phyloP scores from a whole-genome alignment of 2,797 vertebrate species.

The Pangasius krempfi region DNA sequence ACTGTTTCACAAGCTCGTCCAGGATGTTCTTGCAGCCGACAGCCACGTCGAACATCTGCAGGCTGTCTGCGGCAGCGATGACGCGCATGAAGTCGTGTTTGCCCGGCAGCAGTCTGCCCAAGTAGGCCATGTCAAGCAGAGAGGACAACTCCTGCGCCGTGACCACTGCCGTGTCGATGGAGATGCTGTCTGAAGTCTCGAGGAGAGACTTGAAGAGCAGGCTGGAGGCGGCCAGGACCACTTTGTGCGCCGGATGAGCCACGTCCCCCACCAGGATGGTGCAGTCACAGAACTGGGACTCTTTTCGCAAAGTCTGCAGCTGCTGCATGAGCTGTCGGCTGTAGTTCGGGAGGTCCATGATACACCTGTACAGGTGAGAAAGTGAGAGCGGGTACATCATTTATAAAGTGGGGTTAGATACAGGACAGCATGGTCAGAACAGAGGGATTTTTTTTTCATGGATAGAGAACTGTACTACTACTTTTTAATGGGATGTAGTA shows the following conservation, averaged over 20 bases:
- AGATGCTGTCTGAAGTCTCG: constrained; percentile 82
- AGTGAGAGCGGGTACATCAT: background rate
- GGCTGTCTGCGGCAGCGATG: constrained; percentile 83
- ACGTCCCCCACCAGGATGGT: constrained; percentile 79
- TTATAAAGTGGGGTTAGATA: background rate
- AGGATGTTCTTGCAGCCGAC: constrained; percentile 86
- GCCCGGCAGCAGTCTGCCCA: constrained; percentile 81
- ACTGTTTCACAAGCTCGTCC: constrained; percentile 74
- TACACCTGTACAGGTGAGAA: constrained; percentile 39
- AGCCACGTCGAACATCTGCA: constrained; percentile 91
- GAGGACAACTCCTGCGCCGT: constrained; percentile 84
- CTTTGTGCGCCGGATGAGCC: constrained; percentile 82
- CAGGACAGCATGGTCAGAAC: background rate
- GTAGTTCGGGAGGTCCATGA: constrained; percentile 86
- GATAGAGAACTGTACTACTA: background rate
- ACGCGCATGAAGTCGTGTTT: constrained; percentile 86
- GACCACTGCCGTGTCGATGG: constrained; percentile 80
- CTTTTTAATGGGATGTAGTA: background rate
- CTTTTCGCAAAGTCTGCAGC: constrained; percentile 80
- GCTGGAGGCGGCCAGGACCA: constrained; percentile 86
- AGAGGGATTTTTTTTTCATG: background rate
- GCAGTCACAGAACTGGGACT: constrained; percentile 86
- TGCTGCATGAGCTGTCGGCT: constrained; percentile 86
- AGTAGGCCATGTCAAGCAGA: constrained; percentile 86
- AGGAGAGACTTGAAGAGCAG: constrained; percentile 86